Percentiles rank a stretch among this genome's conserved stretches.
Evolutionary conservation across 2,797 vertebrate genomes (phyloP).

Genomic region (Brotula barbata): DNA sequence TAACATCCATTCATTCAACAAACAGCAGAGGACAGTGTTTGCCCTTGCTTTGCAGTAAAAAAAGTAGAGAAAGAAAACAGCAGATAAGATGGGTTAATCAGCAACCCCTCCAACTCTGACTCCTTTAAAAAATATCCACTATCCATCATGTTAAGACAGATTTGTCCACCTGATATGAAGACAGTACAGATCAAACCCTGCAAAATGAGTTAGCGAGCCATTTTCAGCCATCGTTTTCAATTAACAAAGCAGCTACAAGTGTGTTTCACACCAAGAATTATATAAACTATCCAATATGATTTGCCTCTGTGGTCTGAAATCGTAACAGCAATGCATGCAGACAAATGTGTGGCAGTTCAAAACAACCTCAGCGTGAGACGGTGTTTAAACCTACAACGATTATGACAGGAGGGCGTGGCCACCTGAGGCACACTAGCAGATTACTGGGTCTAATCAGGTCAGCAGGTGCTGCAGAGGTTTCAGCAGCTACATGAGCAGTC

Average conservation of each 20-base stretch:
- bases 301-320: too few species aligned
- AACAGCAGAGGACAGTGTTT: neutral
- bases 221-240: too few species aligned
- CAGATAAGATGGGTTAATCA: conserved; percentile 8
- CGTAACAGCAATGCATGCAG: conserved; percentile 28
- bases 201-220: too few species aligned
- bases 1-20: conserved; percentile 31
- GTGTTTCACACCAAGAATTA: too few species aligned
- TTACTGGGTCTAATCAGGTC: conserved; percentile 79
- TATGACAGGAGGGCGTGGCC: conserved; percentile 56
- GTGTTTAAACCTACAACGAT: conserved; percentile 59
- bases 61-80: neutral
- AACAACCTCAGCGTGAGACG: conserved; percentile 35
- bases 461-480: conserved; percentile 59
- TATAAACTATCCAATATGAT: too few species aligned
- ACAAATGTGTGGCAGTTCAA: conserved; percentile 29
- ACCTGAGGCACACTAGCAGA: conserved; percentile 66
- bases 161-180: too few species aligned
- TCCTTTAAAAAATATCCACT: conserved; percentile 3
- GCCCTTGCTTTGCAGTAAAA: conserved; percentile 21
- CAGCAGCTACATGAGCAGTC: conserved; percentile 33
- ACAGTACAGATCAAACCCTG: neutral
- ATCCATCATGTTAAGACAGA: too few species aligned
- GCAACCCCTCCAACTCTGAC: conserved; percentile 6
- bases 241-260: too few species aligned